phyloP scores from a whole-genome alignment of 2,888 invertebrate species.

The Lithophane semibrunnea region DNA sequence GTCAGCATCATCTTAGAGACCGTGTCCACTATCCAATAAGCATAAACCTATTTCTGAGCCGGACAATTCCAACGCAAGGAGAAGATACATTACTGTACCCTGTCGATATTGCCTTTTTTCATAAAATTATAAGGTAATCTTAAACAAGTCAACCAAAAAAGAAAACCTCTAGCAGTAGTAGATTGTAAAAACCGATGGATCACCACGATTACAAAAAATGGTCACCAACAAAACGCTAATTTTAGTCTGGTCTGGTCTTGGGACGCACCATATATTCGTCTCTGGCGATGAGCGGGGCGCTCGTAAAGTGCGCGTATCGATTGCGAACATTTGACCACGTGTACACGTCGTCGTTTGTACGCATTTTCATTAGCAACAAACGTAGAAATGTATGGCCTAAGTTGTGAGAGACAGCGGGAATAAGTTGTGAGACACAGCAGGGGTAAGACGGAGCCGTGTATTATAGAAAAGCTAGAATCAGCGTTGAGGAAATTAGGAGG shows the following conservation, averaged over 20 bases:
- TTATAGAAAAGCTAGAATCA: background rate
- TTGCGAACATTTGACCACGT: slow-evolving; percentile 69
- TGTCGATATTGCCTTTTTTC: background rate
- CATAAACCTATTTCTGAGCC: slow-evolving; percentile 24
- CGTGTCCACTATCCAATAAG: slow-evolving; percentile 21
- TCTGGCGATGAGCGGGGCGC: slow-evolving; percentile 45
- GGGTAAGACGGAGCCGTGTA: background rate
- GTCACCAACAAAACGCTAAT: background rate
- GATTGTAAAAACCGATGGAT: background rate
- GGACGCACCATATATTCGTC: slow-evolving; percentile 35
- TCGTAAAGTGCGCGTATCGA: slow-evolving; percentile 69
- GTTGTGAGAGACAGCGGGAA: slow-evolving; percentile 34
- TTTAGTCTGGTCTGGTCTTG: background rate
- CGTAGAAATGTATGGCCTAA: slow-evolving; percentile 51
- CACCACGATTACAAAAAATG: background rate
- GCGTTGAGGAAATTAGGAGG: background rate
- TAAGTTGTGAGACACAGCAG: slow-evolving; percentile 43
- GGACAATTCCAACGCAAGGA: background rate
- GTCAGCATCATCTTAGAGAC: background rate
- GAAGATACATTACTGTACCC: background rate
- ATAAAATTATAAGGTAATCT: too few relatives aligned
- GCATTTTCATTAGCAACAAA: slow-evolving; percentile 75
- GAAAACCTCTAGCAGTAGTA: background rate
- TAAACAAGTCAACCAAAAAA: background rate
- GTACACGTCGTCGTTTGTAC: slow-evolving; percentile 68